Base-by-base conservation (phyloP, 1,140 invertebrate genomes). In the Neuroterus valhalla region DNA sequence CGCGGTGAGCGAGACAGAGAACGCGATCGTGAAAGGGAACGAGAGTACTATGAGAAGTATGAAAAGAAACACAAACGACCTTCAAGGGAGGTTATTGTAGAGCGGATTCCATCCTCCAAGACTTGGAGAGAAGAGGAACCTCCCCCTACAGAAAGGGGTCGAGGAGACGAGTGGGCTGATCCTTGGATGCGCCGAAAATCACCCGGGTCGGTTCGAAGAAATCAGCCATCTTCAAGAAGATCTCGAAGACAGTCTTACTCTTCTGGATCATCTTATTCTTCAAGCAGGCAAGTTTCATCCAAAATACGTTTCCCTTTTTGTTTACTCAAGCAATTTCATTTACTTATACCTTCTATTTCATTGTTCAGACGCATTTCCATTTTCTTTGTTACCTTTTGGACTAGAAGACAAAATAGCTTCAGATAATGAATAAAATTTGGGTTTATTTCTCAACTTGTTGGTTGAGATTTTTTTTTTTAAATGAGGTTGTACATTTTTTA, bases 101-200 rank as follows among this genome's bases (percentile, higher is more conserved):
- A 95, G 81, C 91, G 94, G 8, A 93, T 94, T 12, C 93, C 94
- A 76, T 86, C 91, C 6, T 90, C 91, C 0, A 91, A 91, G 78
- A 81, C 89, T 0, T 85, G 89, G 80, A 81, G 88, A 23, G 87
- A 89, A 19, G 89, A 90, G 67, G 90, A 90, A 74, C 79, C 81
- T 12, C 82, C 84, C 1, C 82, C 83, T 3, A 68, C 82, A 10
- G 87, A 91, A 44, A 86, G 91, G 4, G 90, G 89, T 3, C 91
- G 94, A 76, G 94, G 92, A 6, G 96, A 97, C 84, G 96, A 97
- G 84, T 98, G 96, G 96, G 94, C 94, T 23, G 97, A 98, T 91
- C 96, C 97, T 1, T 98, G 97, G 97, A 96, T 96, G 95, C 89
- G 94, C 10, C 92, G 93, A 11, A 95, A 94, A 79, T 94, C 94